Evolutionary conservation across 1,140 invertebrate species (phyloP), one percentile per base, ranked within the genome.

Genomic region (Halyomorpha halys): DNA sequence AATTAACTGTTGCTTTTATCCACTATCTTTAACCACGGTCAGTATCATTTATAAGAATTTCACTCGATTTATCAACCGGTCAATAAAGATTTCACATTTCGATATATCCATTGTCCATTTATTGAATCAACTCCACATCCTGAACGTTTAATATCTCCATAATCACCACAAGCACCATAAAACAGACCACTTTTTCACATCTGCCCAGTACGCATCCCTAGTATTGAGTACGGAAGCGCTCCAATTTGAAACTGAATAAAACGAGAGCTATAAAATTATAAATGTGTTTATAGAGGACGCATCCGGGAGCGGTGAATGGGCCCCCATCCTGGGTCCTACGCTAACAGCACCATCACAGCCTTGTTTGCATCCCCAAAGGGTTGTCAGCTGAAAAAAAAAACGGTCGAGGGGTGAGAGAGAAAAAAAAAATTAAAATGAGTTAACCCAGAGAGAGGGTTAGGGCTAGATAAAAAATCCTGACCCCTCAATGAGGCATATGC

Each of bases 211-310:
- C 5, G 11, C n/a, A 21, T 19, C 47, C 47, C 47, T 16, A 49
- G 21, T 19, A 49, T 21, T 21, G n/a, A 19, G 47, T 49, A 18
- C 47, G 47, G 47, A 49, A 49, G 47, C 47, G 47, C 47, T 49
- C 47, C 47, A 49, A 49, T 49, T 49, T 49, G 47, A 49, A 49
- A 49, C 47, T 49, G n/a, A 49, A 49, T 21, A 49, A 39, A 39
- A 49, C 21, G 47, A 49, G 47, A 49, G 47, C 47, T 49, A 49
- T 49, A 49, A 49, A 49, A 49, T 49, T 49, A 49, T 49, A 49
- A 49, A 49, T 49, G 47, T 49, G 47, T 49, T 49, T 49, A 49
- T 49, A 19, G 47, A 49, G 47, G 21, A 21, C n/a, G 47, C n/a
- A 49, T 49, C 34, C 34, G 34, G 47, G 47, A 49, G 47, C 14